These are phyloP conservation scores for Bubalus kerabau DNA, from an alignment of 2,113 vertebrate genomes.

Conservation along the genomic window DNA sequence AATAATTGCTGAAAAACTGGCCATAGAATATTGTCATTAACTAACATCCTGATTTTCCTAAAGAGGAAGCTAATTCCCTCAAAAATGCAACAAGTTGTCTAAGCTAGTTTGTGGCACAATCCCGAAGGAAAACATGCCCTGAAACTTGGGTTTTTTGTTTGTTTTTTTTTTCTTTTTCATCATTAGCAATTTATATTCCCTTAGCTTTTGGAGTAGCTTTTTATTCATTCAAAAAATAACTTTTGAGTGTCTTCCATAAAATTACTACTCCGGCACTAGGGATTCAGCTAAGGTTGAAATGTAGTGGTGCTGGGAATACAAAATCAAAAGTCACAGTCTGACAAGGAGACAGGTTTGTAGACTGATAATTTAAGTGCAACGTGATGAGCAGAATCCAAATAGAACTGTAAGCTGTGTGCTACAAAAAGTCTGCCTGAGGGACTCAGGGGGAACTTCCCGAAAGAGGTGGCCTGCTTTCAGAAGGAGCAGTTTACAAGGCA, in stretches of 20 bases:
- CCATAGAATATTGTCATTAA: background rate
- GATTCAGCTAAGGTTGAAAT: constrained; percentile 8
- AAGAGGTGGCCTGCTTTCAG: background rate
- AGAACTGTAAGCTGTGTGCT: background rate
- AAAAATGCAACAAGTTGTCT: background rate
- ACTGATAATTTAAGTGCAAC: background rate
- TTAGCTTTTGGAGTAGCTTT: constrained; percentile 1
- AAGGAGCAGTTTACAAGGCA: background rate
- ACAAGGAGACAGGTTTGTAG: background rate
- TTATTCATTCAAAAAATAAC: constrained; percentile 33
- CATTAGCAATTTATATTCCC: constrained; percentile 25
- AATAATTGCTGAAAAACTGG: background rate
- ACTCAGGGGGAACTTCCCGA: background rate
- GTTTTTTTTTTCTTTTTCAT: background rate
- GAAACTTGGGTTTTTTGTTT: background rate
- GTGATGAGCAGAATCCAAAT: background rate
- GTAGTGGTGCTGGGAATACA: background rate
- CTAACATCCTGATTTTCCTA: background rate
- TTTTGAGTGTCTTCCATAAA: constrained; percentile 10
- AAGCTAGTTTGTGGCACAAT: background rate
- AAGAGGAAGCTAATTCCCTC: background rate
- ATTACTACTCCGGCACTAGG: background rate
- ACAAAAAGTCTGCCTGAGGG: background rate
- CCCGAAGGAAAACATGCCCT: background rate
- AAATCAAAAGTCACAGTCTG: background rate